A percentile compares a stretch with the other conserved stretches of the same genome.
Evolutionary conservation across 1,140 invertebrate genomes (phyloP).

Genomic region (Euwallacea similis): DNA sequence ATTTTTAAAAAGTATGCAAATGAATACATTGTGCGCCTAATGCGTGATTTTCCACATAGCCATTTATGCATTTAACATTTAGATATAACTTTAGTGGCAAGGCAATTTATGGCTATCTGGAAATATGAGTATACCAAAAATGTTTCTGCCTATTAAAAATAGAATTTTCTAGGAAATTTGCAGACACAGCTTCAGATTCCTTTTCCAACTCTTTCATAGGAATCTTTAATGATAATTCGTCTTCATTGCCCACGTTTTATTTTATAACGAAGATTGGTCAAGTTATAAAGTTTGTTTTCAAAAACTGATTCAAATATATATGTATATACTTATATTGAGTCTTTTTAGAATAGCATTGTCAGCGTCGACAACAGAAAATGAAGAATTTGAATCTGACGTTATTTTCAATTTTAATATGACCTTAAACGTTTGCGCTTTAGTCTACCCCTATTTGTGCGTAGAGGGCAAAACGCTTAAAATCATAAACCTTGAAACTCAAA

Average conservation of each 20-base stretch:
- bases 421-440: constrained; percentile 21
- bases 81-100: not conserved
- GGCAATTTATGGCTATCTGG: too few species aligned
- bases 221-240: not conserved
- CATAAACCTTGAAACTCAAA: constrained; percentile 24
- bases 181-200: not conserved
- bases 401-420: constrained; percentile 21
- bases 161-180: too few species aligned
- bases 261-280: constrained; percentile 8
- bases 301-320: not conserved
- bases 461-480: constrained; percentile 19
- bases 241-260: constrained; percentile 7
- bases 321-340: constrained; percentile 5
- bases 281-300: constrained; percentile 19
- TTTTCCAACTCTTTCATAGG: not conserved
- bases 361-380: not conserved
- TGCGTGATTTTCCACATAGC: too few species aligned
- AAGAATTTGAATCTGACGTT: constrained; percentile 16
- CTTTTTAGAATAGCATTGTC: not conserved
- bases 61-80: not conserved
- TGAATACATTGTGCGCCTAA: too few species aligned
- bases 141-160: too few species aligned
- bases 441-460: constrained; percentile 27
- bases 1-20: not conserved
- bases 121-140: too few species aligned